phyloP scores from a whole-genome alignment of 2,888 invertebrate species.

The Nemoura dubitans region DNA sequence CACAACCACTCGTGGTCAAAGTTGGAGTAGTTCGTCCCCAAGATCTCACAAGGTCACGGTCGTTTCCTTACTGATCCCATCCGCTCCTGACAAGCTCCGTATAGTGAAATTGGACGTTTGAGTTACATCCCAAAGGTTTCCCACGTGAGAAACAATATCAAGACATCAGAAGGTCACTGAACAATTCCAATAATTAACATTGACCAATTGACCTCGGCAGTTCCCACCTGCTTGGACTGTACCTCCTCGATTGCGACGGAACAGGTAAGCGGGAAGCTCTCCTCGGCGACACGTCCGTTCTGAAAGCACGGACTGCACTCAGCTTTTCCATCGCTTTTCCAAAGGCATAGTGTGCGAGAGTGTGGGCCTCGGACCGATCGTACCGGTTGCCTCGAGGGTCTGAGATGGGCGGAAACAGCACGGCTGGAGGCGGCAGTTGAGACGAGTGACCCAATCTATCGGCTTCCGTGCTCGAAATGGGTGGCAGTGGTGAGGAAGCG shows the following conservation, averaged over 20 bases:
- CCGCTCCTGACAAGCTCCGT: no score
- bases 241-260: not conserved
- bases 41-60: no score
- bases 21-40: no score
- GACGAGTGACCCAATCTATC: slow-evolving; percentile 53
- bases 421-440: slow-evolving; percentile 54
- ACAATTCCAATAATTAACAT: no score
- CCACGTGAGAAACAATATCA: no score
- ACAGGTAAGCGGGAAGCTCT: slow-evolving; percentile 29
- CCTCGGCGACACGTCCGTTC: slow-evolving; percentile 18
- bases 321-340: not conserved
- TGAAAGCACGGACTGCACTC: not conserved
- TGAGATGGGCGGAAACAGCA: slow-evolving; percentile 57
- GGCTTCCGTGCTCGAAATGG: slow-evolving; percentile 51
- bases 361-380: not conserved
- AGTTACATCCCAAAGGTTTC: no score
- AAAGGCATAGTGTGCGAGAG: not conserved
- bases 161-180: no score
- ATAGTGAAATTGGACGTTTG: no score
- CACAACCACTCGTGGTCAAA: no score
- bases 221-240: slow-evolving; percentile 16
- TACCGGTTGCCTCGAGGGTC: slow-evolving; percentile 29
- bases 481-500: slow-evolving; percentile 57
- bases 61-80: no score
- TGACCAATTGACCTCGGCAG: no score